A percentile compares a stretch with the other conserved stretches of the same genome.
phyloP scores from a whole-genome alignment of 2,888 invertebrate genomes.

The Drosophila tanythrix region DNA sequence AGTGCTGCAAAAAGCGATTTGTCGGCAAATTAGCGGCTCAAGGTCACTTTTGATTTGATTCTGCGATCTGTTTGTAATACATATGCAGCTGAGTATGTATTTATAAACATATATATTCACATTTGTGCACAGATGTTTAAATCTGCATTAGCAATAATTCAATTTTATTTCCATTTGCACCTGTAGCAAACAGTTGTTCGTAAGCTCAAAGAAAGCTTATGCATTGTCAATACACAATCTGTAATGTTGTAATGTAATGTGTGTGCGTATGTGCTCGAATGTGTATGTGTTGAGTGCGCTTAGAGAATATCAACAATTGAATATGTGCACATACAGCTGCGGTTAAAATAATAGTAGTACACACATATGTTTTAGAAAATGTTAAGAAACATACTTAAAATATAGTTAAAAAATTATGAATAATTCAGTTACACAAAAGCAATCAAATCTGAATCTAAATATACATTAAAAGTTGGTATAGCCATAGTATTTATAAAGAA shows the following conservation, averaged over 20 bases:
- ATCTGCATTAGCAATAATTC: background rate
- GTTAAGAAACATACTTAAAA: background rate
- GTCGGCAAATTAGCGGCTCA: background rate
- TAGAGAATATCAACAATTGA: background rate
- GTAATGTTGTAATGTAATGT: background rate
- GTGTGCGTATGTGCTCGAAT: background rate
- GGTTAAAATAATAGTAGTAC: background rate
- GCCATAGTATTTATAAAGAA: no score
- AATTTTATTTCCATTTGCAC: slow-evolving; percentile 4
- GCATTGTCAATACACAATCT: slow-evolving; percentile 6
- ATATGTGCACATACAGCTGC: background rate
- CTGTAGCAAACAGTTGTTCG: slow-evolving; percentile 10
- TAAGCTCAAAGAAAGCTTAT: background rate
- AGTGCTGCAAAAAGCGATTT: background rate
- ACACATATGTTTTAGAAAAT: background rate
- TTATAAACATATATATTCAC: background rate
- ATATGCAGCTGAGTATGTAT: background rate
- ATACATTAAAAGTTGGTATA: background rate
- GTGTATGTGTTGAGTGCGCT: background rate
- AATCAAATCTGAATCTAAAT: background rate
- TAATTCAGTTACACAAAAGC: background rate
- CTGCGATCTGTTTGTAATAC: background rate
- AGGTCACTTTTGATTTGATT: background rate
- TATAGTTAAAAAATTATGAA: background rate
- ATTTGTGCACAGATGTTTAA: background rate